Evolutionary conservation across 2,113 vertebrate species (phyloP), one percentile per base, ranked within the genome.

Genomic region (human): DNA sequence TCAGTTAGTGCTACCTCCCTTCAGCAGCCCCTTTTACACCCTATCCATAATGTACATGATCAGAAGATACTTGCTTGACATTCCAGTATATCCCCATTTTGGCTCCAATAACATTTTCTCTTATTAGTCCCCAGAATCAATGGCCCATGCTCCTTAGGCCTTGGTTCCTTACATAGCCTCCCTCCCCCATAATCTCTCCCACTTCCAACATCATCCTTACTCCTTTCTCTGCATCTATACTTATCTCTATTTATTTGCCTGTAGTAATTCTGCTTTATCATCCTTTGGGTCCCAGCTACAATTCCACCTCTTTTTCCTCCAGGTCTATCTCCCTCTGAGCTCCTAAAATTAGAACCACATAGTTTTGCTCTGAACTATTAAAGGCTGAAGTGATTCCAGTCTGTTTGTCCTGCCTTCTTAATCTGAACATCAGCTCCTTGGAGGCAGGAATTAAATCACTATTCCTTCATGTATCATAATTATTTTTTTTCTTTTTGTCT

Each of bases 171-270:
- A 82, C 2, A 75, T 17, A 96, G 20, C 14, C 8, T n/a, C 43
- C 6, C 35, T 1, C 3, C 0, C 1, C 9, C 2, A 40, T 68
- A 70, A 80, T 30, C 25, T 64, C 5, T 70, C 20, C 8, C 1
- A 68, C 32, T 88, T 14, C 16, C 10, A 78, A 88, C 40, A 89
- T 40, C 70, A 61, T 50, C 32, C 9, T 96, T 57, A 88, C 22
- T 84, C 6, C 40, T 80, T 38, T 73, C 2, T 70, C n/a, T 94
- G 13, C 35, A 9, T 75, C 32, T 93, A 17, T 83, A 72, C 20
- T 83, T 38, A 32, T 30, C 4, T 76, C 1, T 76, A 84, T 79
- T 85, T 68, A 2, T 59, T 80, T 95, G 9, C 30, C 8, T 83
- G 20, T 45, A 83, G 11, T 79, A 61, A 93, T 35, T 27, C 7